Evolutionary conservation across 2,888 invertebrate genomes (phyloP).

Genomic region (Parapristionchus giblindavisi): DNA sequence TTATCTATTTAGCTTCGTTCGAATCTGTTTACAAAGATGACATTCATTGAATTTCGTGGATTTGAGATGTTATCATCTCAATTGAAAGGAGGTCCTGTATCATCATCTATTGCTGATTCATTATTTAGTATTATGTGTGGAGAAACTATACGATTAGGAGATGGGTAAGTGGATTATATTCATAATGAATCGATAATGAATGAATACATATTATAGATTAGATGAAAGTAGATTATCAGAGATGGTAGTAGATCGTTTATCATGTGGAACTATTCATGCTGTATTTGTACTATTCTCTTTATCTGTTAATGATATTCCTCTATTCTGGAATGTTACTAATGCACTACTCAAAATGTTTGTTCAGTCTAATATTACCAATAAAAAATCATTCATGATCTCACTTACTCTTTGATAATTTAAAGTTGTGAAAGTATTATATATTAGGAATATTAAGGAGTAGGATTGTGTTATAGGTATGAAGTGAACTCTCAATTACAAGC

Average conservation of each 20-base stretch:
- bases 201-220: conserved; percentile 43
- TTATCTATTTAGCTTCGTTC: conserved; percentile 48
- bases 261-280: conserved; percentile 56
- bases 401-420: not conserved
- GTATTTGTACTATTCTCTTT: conserved; percentile 54
- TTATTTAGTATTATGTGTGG: conserved; percentile 63
- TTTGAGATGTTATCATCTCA: conserved; percentile 65
- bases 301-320: conserved; percentile 52
- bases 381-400: not conserved
- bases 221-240: conserved; percentile 56
- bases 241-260: conserved; percentile 55
- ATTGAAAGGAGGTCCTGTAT: conserved; percentile 51
- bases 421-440: not conserved
- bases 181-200: not conserved
- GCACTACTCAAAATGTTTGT: conserved; percentile 56
- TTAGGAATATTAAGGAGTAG: not conserved
- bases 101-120: conserved; percentile 55
- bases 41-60: conserved; percentile 56
- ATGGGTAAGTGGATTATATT: conserved; percentile 49
- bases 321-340: conserved; percentile 64
- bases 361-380: too few species aligned
- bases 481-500: conserved; percentile 59
- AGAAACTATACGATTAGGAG: conserved; percentile 59
- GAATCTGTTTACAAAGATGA: conserved; percentile 47
- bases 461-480: conserved; percentile 39